phyloP scores from a whole-genome alignment of 2,113 vertebrate species.

The Sceloporus tristichus region DNA sequence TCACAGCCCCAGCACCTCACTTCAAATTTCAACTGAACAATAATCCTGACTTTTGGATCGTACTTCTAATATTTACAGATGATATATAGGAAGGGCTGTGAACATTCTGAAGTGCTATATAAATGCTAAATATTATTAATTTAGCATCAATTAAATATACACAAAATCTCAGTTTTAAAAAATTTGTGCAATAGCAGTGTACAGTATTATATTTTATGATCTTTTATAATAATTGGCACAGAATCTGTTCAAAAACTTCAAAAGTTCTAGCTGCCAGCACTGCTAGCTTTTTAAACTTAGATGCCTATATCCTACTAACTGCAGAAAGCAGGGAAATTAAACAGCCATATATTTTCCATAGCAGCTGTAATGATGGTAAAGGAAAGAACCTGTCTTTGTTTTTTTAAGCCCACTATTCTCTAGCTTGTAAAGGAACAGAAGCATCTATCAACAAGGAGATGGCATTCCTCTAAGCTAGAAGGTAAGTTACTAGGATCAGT shows the following conservation, averaged over 20 bases:
- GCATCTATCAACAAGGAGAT: neutral
- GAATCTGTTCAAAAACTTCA: neutral
- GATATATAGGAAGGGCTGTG: neutral
- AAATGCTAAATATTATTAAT: conserved; percentile 1
- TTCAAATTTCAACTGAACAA: neutral
- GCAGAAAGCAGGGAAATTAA: neutral
- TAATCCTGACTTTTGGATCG: neutral
- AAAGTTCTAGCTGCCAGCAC: neutral
- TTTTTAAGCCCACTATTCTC: neutral
- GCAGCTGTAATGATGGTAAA: neutral
- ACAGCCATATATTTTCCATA: neutral
- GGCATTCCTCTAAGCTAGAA: neutral
- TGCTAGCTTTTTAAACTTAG: neutral
- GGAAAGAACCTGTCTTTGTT: neutral
- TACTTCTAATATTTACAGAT: neutral
- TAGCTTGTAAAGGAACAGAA: neutral
- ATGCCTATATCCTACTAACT: neutral
- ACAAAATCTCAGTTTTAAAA: neutral
- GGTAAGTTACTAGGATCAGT: neutral
- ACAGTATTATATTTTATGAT: neutral
- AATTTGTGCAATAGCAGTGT: neutral
- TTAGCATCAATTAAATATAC: neutral
- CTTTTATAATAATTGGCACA: neutral
- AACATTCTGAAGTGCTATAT: neutral
- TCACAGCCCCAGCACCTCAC: neutral